Conservation (phyloP, 2,113 vertebrate genomes). For the Oncorhynchus clarkii region DNA sequence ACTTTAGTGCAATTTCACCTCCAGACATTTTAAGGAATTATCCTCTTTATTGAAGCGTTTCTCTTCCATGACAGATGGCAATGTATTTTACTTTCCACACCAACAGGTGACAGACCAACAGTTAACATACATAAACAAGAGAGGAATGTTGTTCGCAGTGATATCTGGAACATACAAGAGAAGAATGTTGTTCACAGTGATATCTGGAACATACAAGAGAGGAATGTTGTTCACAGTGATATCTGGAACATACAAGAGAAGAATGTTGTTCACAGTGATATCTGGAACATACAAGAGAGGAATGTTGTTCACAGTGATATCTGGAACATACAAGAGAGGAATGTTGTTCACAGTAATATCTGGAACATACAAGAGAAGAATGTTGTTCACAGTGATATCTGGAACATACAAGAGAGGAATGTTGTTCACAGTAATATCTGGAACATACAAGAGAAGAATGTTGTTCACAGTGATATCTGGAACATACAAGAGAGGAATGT, state of each 20-base stretch:
- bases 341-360: no score
- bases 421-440: no score
- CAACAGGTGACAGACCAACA: background rate
- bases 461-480: background rate
- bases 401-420: no score
- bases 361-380: background rate
- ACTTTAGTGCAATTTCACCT: slow-evolving; percentile 51
- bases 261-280: no score
- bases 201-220: background rate
- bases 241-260: no score
- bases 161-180: background rate
- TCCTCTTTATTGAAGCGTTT: background rate
- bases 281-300: background rate
- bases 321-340: no score
- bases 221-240: background rate
- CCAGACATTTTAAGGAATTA: slow-evolving; percentile 38
- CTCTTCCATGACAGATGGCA: slow-evolving; percentile 6
- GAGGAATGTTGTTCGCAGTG: background rate
- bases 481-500: no score
- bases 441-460: background rate
- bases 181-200: no score
- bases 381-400: background rate
- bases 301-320: background rate
- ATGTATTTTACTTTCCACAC: background rate
- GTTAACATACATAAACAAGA: background rate